phyloP scores from a whole-genome alignment of 2,888 invertebrate genomes.

The Drosophila yooni region DNA sequence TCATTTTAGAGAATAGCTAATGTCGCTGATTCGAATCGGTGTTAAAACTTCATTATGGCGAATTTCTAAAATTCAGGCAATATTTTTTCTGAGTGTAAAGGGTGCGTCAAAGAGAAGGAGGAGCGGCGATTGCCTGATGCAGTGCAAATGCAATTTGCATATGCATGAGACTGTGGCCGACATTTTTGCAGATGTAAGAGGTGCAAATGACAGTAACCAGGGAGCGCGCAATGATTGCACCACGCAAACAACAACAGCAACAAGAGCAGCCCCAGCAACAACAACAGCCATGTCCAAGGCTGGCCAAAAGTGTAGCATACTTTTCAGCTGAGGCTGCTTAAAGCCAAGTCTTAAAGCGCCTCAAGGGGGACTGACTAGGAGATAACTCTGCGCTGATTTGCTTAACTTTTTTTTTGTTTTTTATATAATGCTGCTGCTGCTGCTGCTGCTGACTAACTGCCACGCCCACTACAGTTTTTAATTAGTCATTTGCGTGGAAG shows the following conservation, averaged over 20 bases:
- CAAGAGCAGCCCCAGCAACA: background rate
- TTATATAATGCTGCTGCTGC: conserved; percentile 41
- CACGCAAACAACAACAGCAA: conserved; percentile 47
- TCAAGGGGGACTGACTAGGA: background rate
- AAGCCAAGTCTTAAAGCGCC: conserved; percentile 42
- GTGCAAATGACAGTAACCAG: conserved; percentile 78
- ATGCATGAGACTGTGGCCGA: conserved; percentile 79
- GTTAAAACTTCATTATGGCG: too few species aligned
- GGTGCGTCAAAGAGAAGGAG: conserved; percentile 4
- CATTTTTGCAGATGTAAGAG: conserved; percentile 80
- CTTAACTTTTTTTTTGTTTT: conserved; percentile 1
- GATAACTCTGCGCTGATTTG: conserved; percentile 31
- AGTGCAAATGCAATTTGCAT: conserved; percentile 77
- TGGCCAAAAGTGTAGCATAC: conserved; percentile 46
- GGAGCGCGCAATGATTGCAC: conserved; percentile 65
- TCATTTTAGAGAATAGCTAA: too few species aligned
- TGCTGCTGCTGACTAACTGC: conserved; percentile 67
- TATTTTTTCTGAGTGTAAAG: background rate
- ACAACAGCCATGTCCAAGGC: background rate
- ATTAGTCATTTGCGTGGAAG: conserved; percentile 73
- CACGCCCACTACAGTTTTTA: conserved; percentile 77
- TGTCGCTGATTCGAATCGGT: too few species aligned
- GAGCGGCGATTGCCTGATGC: conserved; percentile 14
- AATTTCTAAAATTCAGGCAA: background rate
- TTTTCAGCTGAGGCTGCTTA: conserved; percentile 30